Percentiles rank a stretch among this genome's conserved stretches.
Conservation (phyloP, 1,140 invertebrate species). For the Lepidurus arcticus region DNA sequence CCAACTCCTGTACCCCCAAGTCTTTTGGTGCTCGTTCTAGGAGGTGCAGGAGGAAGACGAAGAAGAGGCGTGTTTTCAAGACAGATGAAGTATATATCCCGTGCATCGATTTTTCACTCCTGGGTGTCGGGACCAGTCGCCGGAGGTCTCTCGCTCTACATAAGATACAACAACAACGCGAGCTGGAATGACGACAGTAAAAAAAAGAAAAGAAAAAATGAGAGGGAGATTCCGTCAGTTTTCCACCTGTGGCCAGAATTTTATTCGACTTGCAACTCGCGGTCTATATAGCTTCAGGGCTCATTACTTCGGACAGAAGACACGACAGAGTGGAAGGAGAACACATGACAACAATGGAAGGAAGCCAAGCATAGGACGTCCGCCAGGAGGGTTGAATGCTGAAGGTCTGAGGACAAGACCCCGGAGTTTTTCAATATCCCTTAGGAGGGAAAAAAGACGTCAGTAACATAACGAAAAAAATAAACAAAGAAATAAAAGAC, state of each 20-base stretch:
- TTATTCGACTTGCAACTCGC: neutral
- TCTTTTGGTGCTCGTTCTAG: neutral
- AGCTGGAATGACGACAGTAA: neutral
- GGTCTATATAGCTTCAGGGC: neutral
- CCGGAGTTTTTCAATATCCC: neutral
- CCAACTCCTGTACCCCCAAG: neutral
- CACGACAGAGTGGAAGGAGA: neutral
- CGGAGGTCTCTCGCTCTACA: neutral
- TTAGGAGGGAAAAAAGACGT: neutral
- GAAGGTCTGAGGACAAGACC: neutral
- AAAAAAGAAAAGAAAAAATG: neutral
- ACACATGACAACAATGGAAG: neutral
- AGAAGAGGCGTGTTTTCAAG: neutral
- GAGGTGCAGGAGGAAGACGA: neutral
- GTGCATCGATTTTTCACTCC: constrained; percentile 5
- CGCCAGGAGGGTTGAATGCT: neutral
- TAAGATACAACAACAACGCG: neutral
- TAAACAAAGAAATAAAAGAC: neutral
- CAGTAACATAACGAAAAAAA: neutral
- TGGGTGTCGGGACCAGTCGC: constrained; percentile 1
- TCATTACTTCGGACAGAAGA: neutral
- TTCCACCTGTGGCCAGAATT: neutral
- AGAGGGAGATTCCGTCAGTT: neutral
- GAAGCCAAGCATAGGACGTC: neutral
- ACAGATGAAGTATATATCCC: constrained; percentile 5